These are phyloP conservation scores for Agonum fuliginosum DNA, from an alignment of 2,888 invertebrate species.

Conservation along the genomic window DNA sequence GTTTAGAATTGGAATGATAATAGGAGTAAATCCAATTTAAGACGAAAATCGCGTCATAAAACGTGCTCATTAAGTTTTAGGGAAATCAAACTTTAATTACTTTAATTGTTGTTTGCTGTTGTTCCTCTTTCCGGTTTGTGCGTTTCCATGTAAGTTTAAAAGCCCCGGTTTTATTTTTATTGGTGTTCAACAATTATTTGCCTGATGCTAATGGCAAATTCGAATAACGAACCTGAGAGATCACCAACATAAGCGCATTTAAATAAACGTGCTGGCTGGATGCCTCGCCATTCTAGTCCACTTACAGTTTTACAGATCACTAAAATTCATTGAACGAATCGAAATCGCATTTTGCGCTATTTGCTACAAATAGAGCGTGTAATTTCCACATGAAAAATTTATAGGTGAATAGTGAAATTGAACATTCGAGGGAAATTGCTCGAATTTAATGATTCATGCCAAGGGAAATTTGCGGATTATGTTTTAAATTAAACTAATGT, in stretches of 20 bases:
- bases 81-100: neutral
- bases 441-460: neutral
- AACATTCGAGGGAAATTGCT: neutral
- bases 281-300: neutral
- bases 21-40: too few species aligned
- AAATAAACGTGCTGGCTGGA: neutral
- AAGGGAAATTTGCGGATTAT: neutral
- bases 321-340: neutral
- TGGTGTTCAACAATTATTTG: neutral
- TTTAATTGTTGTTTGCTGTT: neutral
- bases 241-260: constrained; percentile 16
- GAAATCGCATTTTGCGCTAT: neutral
- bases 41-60: too few species aligned
- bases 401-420: neutral
- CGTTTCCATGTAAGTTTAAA: neutral
- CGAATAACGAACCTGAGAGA: neutral
- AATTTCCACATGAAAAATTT: neutral
- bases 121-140: neutral
- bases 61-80: neutral
- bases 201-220: constrained; percentile 12
- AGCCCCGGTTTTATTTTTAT: neutral
- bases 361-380: neutral
- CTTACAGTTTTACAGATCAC: constrained; percentile 7
- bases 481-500: too few species aligned
- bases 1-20: too few species aligned